These are phyloP conservation scores for Deilephila porcellus DNA, from an alignment of 2,888 invertebrate species.

Conservation along the genomic window DNA sequence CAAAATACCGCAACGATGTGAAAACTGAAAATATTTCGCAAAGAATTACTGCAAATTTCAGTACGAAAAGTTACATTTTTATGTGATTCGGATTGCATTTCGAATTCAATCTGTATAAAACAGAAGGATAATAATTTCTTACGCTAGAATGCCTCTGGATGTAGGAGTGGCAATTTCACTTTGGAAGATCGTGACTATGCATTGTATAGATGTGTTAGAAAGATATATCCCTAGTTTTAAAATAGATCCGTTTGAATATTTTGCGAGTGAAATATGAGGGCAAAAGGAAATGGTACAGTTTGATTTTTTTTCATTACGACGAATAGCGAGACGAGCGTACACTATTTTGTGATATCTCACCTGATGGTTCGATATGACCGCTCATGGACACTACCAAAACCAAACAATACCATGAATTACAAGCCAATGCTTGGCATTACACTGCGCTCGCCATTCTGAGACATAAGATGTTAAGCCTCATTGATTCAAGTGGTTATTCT, in stretches of 20 bases:
- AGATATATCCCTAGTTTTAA: neutral
- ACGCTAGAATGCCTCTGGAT: neutral
- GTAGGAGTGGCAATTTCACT: neutral
- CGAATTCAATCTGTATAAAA: neutral
- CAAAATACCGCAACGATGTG: neutral
- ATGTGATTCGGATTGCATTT: conserved; percentile 6
- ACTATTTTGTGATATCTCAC: too few relatives aligned
- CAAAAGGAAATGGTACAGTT: neutral
- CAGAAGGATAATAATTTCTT: neutral
- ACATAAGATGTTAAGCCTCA: too few relatives aligned
- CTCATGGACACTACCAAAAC: too few relatives aligned
- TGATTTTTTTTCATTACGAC: too few relatives aligned
- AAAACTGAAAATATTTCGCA: neutral
- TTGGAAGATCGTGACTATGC: neutral
- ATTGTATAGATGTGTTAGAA: neutral
- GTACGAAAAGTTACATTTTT: neutral
- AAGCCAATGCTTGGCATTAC: too few relatives aligned
- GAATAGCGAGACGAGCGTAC: too few relatives aligned
- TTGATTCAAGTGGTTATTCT: too few relatives aligned
- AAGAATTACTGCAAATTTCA: conserved; percentile 11
- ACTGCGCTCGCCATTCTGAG: too few relatives aligned
- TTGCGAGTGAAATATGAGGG: neutral
- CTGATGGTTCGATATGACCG: too few relatives aligned
- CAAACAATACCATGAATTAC: too few relatives aligned
- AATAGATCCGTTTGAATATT: neutral